Evolutionary conservation across 2,888 invertebrate genomes (phyloP), one percentile per base, ranked within the genome.

Genomic region (Thalpophila matura): DNA sequence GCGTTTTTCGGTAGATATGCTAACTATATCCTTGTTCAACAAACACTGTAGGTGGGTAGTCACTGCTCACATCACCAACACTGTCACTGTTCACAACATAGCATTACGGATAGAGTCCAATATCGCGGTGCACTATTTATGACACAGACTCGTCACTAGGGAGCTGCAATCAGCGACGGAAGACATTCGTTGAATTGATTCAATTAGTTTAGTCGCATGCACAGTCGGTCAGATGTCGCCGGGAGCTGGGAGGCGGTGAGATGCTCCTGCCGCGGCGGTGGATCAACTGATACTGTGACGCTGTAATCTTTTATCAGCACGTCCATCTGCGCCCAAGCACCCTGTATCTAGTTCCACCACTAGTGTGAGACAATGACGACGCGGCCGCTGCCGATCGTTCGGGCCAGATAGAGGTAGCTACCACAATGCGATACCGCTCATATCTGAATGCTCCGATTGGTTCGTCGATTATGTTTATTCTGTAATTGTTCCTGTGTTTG

Each of bases 261-360:
- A 84, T 89, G 90, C 81, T 87, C 83, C 85, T 88, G 76, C 86
- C 72, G 54, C 86, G 81, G 29, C 84, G 81, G 86, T 86, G 89
- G 88, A 91, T 88, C 85, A 90, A 91, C 82, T 89, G 89, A 88
- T 90, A 94, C 94, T 94, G 85, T 79, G 86, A 87, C 85, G 80
- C 83, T 82, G 80, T 90, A 92, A 93, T 94, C 94, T 93, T 88
- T 94, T 95, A 95, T 94, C 94, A 93, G 83, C 79, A 65, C 62
- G 77, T 77, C 86, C 75, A 86, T 89, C 86, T 88, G 80, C 55
- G 46, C 31, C 74, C 73, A 81, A 83, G 85, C 88, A 86, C 82
- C 84, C 83, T 78, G 78, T 87, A 84, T 85, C 86, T 83, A 86
- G 80, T 68, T 57, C 51, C 38, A 58, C 73, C 74, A 77, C 77